Base-by-base conservation (phyloP, 2,888 invertebrate genomes). In the Caenorhabditis plicata region DNA sequence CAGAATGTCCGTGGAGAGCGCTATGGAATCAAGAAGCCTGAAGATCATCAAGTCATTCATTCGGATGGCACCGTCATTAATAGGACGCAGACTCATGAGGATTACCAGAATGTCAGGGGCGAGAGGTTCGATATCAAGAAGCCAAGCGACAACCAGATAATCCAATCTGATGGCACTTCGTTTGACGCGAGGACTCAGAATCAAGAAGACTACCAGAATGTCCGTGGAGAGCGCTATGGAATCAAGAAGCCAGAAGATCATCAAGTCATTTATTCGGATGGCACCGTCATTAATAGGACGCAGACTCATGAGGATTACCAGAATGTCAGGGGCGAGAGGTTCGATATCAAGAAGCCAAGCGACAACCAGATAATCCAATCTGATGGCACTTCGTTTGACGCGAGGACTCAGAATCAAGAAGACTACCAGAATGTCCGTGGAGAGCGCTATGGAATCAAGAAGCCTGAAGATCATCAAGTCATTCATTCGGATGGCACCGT, bases 331-430 rank as follows among this genome's bases (percentile, higher is more conserved):
- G 40, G 40, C 9, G 40, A 40, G 9, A 23, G 40, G 7, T 40
- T 17, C 19, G 40, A 40, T 4, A 4, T 11, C 3, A 40, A 20
- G 25, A 40, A 8, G 8, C 40, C 40, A 25, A 17, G 17, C 5
- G 40, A 40, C n/a, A 40, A 27, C 27, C n/a, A 26, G 26, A 40
- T 26, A 11, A 9, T 40, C 5, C 26, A 8, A n/a, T n/a, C 40
- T 15, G 40, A 40, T 17, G 40, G 40, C 9, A 15, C 17, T 23
- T 9, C 40, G 26, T 40, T 40, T 26, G 27, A 13, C 7, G 13
- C 40, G 15, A 40, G 26, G 15, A 40, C 40, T 7, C 40, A 40
- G n/a, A 40, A 40, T n/a, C 40, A 40, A 17, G 40, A 40, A 40
- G 40, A 40, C 26, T 40, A 25, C 40, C 23, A n/a, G 8, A 27